A percentile compares a stretch with the other conserved stretches of the same genome.
Evolutionary conservation across 1,140 invertebrate genomes (phyloP).

Genomic region (Trypoxylus dichotomus): DNA sequence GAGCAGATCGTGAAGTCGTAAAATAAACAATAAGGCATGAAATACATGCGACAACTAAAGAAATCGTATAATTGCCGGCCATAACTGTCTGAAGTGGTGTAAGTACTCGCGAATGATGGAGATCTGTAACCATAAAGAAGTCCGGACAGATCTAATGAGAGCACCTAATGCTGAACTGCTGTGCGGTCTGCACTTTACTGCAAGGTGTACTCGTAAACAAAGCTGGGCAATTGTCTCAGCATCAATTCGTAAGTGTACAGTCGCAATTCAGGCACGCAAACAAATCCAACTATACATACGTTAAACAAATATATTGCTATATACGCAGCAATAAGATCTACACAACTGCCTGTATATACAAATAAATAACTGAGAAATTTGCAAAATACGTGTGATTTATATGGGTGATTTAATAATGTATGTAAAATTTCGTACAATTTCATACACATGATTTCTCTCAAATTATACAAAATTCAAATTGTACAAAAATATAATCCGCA

Average conservation of each 20-base stretch:
- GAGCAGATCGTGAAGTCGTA: slow-evolving; percentile 20
- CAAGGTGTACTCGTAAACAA: slow-evolving; percentile 8
- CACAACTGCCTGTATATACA: not conserved
- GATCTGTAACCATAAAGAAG: slow-evolving; percentile 26
- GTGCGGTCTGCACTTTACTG: slow-evolving; percentile 29
- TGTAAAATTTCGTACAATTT: too few species aligned
- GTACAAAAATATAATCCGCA: too few species aligned
- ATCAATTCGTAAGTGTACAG: slow-evolving; percentile 17
- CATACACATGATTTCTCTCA: too few species aligned
- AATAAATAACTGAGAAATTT: not conserved
- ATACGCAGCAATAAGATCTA: not conserved
- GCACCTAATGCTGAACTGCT: slow-evolving; percentile 28
- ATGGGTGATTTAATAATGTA: not conserved
- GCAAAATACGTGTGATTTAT: not conserved
- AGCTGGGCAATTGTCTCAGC: slow-evolving; percentile 21
- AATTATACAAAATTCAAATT: too few species aligned
- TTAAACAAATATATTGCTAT: not conserved
- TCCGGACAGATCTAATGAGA: slow-evolving; percentile 29
- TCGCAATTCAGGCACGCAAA: slow-evolving; percentile 5
- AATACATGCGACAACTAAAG: slow-evolving; percentile 28
- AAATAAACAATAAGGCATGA: slow-evolving; percentile 30
- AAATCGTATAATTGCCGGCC: slow-evolving; percentile 30
- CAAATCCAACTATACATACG: not conserved
- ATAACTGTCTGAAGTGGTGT: slow-evolving; percentile 30
- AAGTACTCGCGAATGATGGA: slow-evolving; percentile 29